Evolutionary conservation across 1,140 invertebrate genomes (phyloP).

Genomic region (Drosophila carrolli): DNA sequence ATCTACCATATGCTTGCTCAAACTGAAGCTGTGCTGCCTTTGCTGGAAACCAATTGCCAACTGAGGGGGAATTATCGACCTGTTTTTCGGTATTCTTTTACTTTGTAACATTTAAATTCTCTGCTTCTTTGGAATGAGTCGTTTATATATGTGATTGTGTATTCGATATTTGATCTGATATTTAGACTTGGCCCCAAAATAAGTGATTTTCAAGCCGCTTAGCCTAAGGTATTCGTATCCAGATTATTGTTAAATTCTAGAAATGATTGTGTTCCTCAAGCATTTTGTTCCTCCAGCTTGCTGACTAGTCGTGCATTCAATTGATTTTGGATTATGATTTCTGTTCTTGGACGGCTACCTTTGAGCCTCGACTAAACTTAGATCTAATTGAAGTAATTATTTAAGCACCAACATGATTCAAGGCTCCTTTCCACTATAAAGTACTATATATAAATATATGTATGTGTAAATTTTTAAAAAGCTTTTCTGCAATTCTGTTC

Average conservation of each 20-base stretch:
- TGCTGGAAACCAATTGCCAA: slow-evolving; percentile 42
- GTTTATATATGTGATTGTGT: slow-evolving; percentile 65
- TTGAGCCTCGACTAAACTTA: slow-evolving; percentile 46
- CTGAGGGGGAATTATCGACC: slow-evolving; percentile 21
- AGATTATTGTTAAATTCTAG: slow-evolving; percentile 4
- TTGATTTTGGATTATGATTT: slow-evolving; percentile 10
- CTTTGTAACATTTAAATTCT: slow-evolving; percentile 74
- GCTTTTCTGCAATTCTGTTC: slow-evolving; percentile 36
- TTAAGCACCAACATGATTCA: slow-evolving; percentile 78
- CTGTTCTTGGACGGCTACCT: slow-evolving; percentile 61
- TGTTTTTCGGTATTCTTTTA: slow-evolving; percentile 25
- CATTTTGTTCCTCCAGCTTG: slow-evolving; percentile 42
- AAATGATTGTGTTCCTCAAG: slow-evolving; percentile 18
- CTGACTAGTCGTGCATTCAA: slow-evolving; percentile 76
- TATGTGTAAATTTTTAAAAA: slow-evolving; percentile 17
- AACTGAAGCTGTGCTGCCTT: slow-evolving; percentile 54
- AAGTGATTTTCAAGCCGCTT: slow-evolving; percentile 78
- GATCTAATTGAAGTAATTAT: slow-evolving; percentile 29
- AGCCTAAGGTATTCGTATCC: slow-evolving; percentile 16
- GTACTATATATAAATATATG: slow-evolving; percentile 7
- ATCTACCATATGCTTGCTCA: slow-evolving; percentile 44
- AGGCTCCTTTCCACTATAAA: slow-evolving; percentile 54
- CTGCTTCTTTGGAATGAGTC: slow-evolving; percentile 84
- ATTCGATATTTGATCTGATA: slow-evolving; percentile 28
- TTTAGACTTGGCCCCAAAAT: slow-evolving; percentile 41